Percentiles rank a stretch among this genome's conserved stretches.
These are phyloP conservation scores for Natrix natrix DNA, from an alignment of 2,797 vertebrate genomes.

Conservation along the genomic window DNA sequence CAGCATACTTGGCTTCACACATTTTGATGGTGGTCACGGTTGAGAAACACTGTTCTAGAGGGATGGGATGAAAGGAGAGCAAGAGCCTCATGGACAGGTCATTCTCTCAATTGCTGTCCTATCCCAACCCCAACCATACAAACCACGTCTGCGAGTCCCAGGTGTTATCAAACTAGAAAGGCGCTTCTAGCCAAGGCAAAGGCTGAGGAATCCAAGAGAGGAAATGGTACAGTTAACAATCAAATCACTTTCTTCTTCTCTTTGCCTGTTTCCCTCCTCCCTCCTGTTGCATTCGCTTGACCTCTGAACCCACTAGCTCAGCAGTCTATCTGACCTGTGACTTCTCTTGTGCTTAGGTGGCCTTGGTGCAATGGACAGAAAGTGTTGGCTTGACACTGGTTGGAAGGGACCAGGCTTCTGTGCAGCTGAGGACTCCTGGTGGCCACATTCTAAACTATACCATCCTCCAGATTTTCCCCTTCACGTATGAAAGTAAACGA, in stretches of 20 bases:
- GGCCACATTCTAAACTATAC: slow-evolving; percentile 98
- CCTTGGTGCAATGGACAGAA: slow-evolving; percentile 98
- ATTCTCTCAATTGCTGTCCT: neutral
- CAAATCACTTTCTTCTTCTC: neutral
- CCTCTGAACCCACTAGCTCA: slow-evolving; percentile 1
- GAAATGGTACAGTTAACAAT: slow-evolving; percentile 1
- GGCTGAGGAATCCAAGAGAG: neutral
- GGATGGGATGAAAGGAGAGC: neutral
- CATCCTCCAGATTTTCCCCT: slow-evolving; percentile 97
- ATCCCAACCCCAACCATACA: neutral
- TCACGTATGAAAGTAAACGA: slow-evolving; percentile 98
- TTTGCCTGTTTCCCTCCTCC: neutral
- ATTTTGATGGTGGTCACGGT: no score
- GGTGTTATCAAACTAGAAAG: neutral
- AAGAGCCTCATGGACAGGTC: neutral
- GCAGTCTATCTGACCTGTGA: slow-evolving; percentile 42
- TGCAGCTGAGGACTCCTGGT: slow-evolving; percentile 98
- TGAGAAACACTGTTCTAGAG: neutral
- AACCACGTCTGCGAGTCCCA: neutral
- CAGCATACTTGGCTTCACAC: no score
- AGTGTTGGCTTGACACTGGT: slow-evolving; percentile 94
- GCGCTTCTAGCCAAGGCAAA: neutral
- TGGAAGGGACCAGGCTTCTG: slow-evolving; percentile 92
- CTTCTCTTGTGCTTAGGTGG: slow-evolving; percentile 79
- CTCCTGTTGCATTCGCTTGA: neutral